Evolutionary conservation across 1,140 invertebrate genomes (phyloP).

Genomic region (Paraescarpia echinospica): DNA sequence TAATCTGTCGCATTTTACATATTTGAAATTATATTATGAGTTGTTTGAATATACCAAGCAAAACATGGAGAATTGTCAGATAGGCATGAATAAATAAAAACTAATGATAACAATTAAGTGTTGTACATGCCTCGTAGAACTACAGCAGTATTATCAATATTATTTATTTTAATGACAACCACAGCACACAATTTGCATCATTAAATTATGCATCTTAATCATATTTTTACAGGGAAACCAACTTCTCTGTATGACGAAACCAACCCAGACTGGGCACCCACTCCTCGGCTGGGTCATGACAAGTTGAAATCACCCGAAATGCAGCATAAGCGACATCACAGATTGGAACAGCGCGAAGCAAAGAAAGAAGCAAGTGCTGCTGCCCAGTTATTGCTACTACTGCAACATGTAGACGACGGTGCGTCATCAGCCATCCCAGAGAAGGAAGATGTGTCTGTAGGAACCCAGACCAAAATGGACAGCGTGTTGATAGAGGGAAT

Average conservation of each 20-base stretch:
- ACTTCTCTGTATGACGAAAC: neutral
- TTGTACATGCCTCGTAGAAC: no score
- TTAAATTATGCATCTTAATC: slow-evolving; percentile 10
- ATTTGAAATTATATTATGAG: no score
- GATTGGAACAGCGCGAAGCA: neutral
- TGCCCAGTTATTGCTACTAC: neutral
- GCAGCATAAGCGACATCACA: neutral
- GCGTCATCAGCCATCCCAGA: neutral
- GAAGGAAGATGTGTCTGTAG: neutral
- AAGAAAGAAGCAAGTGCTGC: slow-evolving; percentile 6
- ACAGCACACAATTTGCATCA: neutral
- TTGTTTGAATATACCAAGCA: no score
- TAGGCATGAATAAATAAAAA: no score
- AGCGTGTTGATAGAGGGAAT: no score
- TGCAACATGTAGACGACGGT: slow-evolving; percentile 10
- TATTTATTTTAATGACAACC: no score
- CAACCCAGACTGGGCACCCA: slow-evolving; percentile 11
- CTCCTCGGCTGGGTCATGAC: neutral
- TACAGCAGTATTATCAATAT: no score
- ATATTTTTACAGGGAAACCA: slow-evolving; percentile 14
- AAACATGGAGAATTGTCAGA: no score
- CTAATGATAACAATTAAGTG: no score
- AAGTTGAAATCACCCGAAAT: no score
- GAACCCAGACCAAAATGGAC: no score
- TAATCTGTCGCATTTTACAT: no score